Evolutionary conservation across 2,797 vertebrate genomes (phyloP).

Genomic region (Staurois parvus): DNA sequence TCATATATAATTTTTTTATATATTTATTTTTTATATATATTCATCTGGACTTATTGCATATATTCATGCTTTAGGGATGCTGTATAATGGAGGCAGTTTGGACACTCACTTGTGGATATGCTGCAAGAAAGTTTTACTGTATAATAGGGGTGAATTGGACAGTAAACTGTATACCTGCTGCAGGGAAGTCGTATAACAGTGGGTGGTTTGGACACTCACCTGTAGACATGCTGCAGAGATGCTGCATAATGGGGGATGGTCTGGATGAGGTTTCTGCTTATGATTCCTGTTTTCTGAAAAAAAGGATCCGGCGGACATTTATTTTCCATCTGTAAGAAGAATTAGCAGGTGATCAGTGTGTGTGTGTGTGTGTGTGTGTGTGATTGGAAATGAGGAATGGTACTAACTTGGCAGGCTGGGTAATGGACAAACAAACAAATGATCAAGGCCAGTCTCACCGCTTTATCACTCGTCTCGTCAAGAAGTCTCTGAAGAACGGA

Average conservation of each 20-base stretch:
- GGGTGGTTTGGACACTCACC: neutral
- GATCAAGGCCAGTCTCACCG: slow-evolving; percentile 67
- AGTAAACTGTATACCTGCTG: too few relatives aligned
- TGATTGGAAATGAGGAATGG: too few relatives aligned
- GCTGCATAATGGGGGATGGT: slow-evolving; percentile 21
- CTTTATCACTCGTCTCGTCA: slow-evolving; percentile 74
- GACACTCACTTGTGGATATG: neutral
- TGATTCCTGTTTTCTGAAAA: neutral
- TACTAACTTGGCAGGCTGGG: neutral
- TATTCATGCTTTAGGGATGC: slow-evolving; percentile 8
- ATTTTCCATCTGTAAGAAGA: slow-evolving; percentile 15
- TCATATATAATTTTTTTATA: too few relatives aligned
- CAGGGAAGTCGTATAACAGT: too few relatives aligned
- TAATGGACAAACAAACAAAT: too few relatives aligned
- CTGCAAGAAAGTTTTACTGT: too few relatives aligned
- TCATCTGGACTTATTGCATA: too few relatives aligned
- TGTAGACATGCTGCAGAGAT: slow-evolving; percentile 33
- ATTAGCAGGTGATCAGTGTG: neutral
- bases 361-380: too few relatives aligned
- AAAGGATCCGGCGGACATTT: neutral
- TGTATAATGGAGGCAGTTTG: neutral
- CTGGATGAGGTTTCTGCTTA: neutral
- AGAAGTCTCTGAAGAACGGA: slow-evolving; percentile 79
- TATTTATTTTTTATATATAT: too few relatives aligned
- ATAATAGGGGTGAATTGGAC: too few relatives aligned